Evolutionary conservation across 2,888 invertebrate genomes (phyloP), one percentile per base, ranked within the genome.

Genomic region (Entomobrya multifasciata): DNA sequence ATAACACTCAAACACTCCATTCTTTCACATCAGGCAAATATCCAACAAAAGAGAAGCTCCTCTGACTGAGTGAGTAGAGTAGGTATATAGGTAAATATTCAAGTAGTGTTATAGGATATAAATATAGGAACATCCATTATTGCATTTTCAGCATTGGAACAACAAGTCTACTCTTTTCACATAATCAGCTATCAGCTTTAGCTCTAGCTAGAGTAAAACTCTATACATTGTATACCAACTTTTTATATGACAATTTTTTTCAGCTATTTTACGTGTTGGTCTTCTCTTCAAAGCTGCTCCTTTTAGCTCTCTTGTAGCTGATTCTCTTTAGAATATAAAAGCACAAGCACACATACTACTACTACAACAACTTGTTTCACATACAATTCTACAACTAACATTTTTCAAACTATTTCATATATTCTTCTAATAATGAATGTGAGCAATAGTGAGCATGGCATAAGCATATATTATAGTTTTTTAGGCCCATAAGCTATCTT

Each of bases 361-460:
- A 36, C 70, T 49, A 70, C n/a, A 70, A 70, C 70, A 70, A 70
- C 70, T 70, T 70, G 70, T 70, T 70, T 70, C 70, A 70, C 70
- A 47, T 49, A 15, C 13, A 49, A 36, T 15, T 49, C 49, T 15
- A 49, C n/a, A n/a, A n/a, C 15, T 10, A 15, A 49, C 2, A 13
- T 8, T 49, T 49, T 15, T 49, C 5, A 8, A n/a, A 2, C 49
- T 13, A 49, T 49, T n/a, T 49, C 3, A n/a, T 49, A 15, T 49
- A 15, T 10, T 49, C 5, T n/a, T 8, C 36, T 6, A 6, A 36
- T 36, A n/a, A 52, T 52, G 52, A n/a, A 52, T 17, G 52, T 52
- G 10, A 11, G 13, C 47, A 11, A 52, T 17, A 3, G 52, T 17
- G 52, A 8, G 4, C 6, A 8, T 36, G 36, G 36, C n/a, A n/a